Base-by-base conservation (phyloP, 1,140 invertebrate species). In the Drosophila willistoni region DNA sequence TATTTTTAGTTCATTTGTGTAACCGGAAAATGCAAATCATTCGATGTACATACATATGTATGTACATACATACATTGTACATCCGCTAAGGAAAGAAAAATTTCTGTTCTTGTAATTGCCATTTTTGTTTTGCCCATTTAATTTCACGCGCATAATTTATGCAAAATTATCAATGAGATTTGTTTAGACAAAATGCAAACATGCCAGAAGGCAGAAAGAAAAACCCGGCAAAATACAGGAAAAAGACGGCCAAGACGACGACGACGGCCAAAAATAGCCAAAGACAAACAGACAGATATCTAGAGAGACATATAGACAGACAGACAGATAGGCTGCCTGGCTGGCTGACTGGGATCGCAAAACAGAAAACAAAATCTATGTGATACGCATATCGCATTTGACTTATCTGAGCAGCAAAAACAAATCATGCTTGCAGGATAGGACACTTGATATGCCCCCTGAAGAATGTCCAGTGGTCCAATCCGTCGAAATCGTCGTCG, bases 381-480 rank as follows among this genome's bases (percentile, higher is more conserved):
- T 80, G 84, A 89, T 89, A 87, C 80, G 83, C 83, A 84, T 87
- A 87, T 87, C 84, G 84, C 84, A 89, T 89, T 89, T 87, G 80
- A 89, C 80, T 89, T 87, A 87, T 87, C 85, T 89, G 73, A 65
- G 78, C 56, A 66, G 77, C 70, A 79, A 67, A 77, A 76, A 79
- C 77, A 79, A 79, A 79, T 79, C 70, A 79, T 77, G 65, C 55
- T 51, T 68, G 47, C 73, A 69, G 64, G 34, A 70, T 56, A 69
- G 77, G 69, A 86, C 44, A 87, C 84, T 81, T 74, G 83, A 86
- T 86, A 86, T 86, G 83, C 7, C 54, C 60, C 29, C 5, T 62
- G 47, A 29, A 17, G 55, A n/a, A 19, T 47, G 55, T 44, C 66
- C 57, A 74, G 10, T 73, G 57, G 54, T 34, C 55, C 51, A 61